A percentile compares a stretch with the other conserved stretches of the same genome.
phyloP scores from a whole-genome alignment of 2,113 vertebrate species.

The Chrysemys picta region DNA sequence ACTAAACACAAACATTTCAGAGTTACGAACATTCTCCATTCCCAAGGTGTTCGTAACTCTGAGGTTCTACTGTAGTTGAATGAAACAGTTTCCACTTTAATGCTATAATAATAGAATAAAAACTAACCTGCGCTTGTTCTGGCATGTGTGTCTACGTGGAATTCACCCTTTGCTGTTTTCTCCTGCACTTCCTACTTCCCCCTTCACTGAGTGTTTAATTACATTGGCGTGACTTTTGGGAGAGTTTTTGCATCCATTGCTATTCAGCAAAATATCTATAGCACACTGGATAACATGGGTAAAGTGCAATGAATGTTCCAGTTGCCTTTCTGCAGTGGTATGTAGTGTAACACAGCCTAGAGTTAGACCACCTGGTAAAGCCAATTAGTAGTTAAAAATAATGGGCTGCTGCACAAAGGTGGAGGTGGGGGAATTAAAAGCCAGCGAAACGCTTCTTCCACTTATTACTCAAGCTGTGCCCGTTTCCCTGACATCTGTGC shows the following conservation, averaged over 20 bases:
- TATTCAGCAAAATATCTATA: not conserved
- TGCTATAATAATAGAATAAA: not conserved
- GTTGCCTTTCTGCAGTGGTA: not conserved
- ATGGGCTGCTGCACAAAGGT: not conserved
- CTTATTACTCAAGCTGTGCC: not conserved
- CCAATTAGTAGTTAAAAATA: not conserved
- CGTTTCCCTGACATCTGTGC: not conserved
- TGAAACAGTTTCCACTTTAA: not conserved
- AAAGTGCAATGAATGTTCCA: not conserved
- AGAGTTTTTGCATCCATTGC: not conserved
- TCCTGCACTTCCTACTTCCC: not conserved
- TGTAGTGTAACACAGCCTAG: not conserved
- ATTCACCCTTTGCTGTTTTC: not conserved
- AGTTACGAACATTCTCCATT: no score
- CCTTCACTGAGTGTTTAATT: not conserved
- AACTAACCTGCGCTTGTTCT: accelerated
- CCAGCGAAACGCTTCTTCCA: not conserved
- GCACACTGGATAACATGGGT: not conserved
- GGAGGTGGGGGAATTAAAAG: no score
- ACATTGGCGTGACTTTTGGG: not conserved
- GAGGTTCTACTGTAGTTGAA: not conserved
- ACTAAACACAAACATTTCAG: no score
- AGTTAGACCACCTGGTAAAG: not conserved
- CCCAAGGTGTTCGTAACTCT: no score
- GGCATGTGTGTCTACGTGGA: not conserved